phyloP scores from a whole-genome alignment of 2,888 invertebrate genomes.

The Boloria euphrosyne region DNA sequence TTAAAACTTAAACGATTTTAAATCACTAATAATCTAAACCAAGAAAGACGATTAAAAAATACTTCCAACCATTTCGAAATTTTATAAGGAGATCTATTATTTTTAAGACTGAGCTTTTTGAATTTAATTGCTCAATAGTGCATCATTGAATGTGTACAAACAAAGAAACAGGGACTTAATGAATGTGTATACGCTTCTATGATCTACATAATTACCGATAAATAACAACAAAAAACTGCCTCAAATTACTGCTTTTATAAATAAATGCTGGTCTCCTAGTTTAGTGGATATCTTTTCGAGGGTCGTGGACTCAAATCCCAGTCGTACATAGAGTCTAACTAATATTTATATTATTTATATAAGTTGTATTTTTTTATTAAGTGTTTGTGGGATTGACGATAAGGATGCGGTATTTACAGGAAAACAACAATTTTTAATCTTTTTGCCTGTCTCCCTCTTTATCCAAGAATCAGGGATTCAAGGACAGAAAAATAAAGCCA shows the following conservation, averaged over 20 bases:
- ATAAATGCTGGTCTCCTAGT: too few relatives aligned
- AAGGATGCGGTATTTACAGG: too few relatives aligned
- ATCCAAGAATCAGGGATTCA: too few relatives aligned
- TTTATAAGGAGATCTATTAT: slow-evolving; percentile 5
- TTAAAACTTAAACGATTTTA: not conserved
- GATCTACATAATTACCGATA: slow-evolving; percentile 6
- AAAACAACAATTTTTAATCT: too few relatives aligned
- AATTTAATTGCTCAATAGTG: slow-evolving; percentile 15
- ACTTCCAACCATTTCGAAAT: not conserved
- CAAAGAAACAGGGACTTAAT: slow-evolving; percentile 7
- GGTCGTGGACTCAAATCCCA: too few relatives aligned
- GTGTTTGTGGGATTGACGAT: too few relatives aligned
- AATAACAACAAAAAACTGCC: slow-evolving; percentile 3
- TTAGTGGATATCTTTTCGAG: too few relatives aligned
- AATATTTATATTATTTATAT: too few relatives aligned
- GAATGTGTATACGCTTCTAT: slow-evolving; percentile 14
- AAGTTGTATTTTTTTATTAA: too few relatives aligned
- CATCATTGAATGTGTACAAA: slow-evolving; percentile 3
- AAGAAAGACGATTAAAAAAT: not conserved
- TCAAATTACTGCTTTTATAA: slow-evolving; percentile 9
- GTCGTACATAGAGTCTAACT: too few relatives aligned
- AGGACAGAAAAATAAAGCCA: too few relatives aligned
- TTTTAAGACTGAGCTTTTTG: not conserved
- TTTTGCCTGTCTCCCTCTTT: too few relatives aligned
- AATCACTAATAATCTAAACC: not conserved